phyloP scores from a whole-genome alignment of 2,797 vertebrate species.

The Ispidina lecontei region DNA sequence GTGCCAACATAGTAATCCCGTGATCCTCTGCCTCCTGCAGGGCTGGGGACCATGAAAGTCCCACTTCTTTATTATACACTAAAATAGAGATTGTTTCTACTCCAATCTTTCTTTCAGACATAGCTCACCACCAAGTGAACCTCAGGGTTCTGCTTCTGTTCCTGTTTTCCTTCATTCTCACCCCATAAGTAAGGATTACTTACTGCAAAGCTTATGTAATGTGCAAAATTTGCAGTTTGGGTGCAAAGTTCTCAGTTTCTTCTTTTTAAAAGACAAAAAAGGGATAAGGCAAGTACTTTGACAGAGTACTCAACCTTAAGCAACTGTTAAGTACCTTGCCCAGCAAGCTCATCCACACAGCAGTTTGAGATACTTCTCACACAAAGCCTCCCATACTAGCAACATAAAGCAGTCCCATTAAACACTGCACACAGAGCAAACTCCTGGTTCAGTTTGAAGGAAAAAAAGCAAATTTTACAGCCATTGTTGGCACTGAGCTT shows the following conservation, averaged over 20 bases:
- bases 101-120: neutral
- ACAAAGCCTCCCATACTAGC: neutral
- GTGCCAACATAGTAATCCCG: neutral
- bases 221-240: neutral
- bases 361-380: neutral
- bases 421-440: neutral
- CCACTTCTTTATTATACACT: neutral
- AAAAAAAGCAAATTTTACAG: neutral
- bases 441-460: neutral
- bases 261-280: neutral
- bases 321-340: neutral
- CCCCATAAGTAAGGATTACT: neutral
- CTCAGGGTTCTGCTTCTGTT: neutral
- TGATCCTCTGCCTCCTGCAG: neutral
- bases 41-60: neutral
- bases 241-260: neutral
- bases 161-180: neutral
- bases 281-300: neutral
- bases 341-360: neutral
- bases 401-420: neutral
- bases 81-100: neutral
- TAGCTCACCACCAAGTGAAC: neutral
- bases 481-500: constrained; percentile 29
- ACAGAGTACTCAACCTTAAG: neutral
- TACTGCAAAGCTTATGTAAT: neutral